These are phyloP conservation scores for Ailurus styani DNA, from an alignment of 2,113 vertebrate genomes.

Conservation along the genomic window DNA sequence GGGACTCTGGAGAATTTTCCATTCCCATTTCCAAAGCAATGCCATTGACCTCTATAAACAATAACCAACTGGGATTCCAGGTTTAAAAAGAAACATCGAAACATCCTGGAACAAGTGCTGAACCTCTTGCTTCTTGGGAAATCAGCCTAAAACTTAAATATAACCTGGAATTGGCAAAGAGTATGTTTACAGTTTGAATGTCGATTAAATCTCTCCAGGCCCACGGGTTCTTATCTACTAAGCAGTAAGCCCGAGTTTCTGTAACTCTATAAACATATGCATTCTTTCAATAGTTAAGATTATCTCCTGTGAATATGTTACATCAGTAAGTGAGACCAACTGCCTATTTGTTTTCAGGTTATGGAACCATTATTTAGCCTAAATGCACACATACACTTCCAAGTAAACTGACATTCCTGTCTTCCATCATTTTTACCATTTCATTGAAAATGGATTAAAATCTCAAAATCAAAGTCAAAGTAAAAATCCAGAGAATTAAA, in stretches of 20 bases:
- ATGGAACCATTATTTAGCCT: neutral
- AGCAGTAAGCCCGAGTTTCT: neutral
- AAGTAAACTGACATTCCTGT: neutral
- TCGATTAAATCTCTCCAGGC: conserved; percentile 46
- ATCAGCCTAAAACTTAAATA: conserved; percentile 59
- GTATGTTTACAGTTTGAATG: conserved; percentile 36
- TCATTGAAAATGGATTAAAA: conserved; percentile 30
- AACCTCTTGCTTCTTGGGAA: conserved; percentile 45
- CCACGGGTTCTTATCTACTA: neutral
- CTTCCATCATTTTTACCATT: conserved; percentile 7
- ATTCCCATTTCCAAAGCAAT: conserved; percentile 27
- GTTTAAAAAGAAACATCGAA: conserved; percentile 24
- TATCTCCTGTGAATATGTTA: neutral
- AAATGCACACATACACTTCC: neutral
- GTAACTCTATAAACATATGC: neutral
- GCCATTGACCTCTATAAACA: conserved; percentile 43
- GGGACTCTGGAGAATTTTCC: neutral
- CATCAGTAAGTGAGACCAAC: neutral
- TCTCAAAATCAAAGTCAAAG: conserved; percentile 36
- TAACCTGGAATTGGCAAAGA: conserved; percentile 43
- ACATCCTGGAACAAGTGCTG: conserved; percentile 23
- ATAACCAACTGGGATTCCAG: conserved; percentile 43
- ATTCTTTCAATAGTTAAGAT: neutral
- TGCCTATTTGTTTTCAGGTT: neutral
- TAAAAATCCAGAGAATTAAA: neutral